Base-by-base conservation (phyloP, 2,888 invertebrate genomes). In the Mesorhabditis spiculigera region DNA sequence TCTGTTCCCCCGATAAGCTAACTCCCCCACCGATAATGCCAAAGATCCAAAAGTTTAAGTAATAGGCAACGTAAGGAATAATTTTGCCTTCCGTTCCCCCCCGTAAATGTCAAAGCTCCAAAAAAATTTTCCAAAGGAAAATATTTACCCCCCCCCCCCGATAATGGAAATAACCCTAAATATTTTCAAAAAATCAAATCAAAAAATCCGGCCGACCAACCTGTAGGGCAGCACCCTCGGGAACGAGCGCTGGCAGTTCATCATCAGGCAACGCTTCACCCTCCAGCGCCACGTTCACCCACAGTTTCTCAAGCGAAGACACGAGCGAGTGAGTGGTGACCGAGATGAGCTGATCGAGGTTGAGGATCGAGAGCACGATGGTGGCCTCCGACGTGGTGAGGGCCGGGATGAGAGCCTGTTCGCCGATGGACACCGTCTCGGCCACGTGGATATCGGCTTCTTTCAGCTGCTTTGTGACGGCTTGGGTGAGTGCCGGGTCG, bases 311-410 rank as follows among this genome's bases (percentile, higher is more conserved):
- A 8, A 63, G n/a, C 6, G 10, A 8, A 28, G 63, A 28, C n/a
- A 63, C 63, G 10, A 50, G 58, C n/a, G 58, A 50, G 58, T 50
- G 58, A 3, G n/a, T n/a, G n/a, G 58, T 50, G 13, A 78, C 70
- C 6, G 75, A 70, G n/a, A 77, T 72, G 3, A 78, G 66, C 70
- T 75, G 78, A 63, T 76, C 72, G 69, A 78, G 79, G 62, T 71
- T 73, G 28, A 81, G 71, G 63, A 80, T 67, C 43, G 80, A 81
- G 50, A 83, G 75, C 8, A 83, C 67, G 62, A 83, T 77, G n/a
- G 76, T 73, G 5, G 78, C 70, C 70, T 83, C 83, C 50, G 76
- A 75, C 58, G 77, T 81, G 63, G 77, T 76, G 62, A 83, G 74
- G 28, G 81, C 78, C 41, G 78, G 73, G 28, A 76, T 68, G 16